Evolutionary conservation across 2,888 invertebrate species (phyloP), one percentile per base, ranked within the genome.

Genomic region (Trilocha varians): DNA sequence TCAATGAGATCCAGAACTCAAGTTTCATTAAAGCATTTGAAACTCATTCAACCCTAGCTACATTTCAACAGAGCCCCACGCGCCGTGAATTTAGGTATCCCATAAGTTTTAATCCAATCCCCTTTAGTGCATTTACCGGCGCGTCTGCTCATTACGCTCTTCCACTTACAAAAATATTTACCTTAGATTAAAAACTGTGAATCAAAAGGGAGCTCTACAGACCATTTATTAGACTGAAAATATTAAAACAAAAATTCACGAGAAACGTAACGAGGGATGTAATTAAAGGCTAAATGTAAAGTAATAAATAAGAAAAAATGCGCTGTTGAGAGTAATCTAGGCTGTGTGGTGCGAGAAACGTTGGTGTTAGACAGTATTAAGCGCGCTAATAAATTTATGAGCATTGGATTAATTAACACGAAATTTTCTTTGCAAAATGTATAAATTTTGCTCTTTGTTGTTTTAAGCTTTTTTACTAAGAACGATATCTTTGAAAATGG

Each of bases 301-400:
- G 25, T 25, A 25, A 5, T 25, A 25, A 25, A 25, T 25, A 25
- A 11, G 8, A 25, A 25, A 25, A 25, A 25, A 25, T 25, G 25
- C 25, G 25, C 25, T 2, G 25, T 25, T 11, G 25, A 25, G 25
- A 9, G 3, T 25, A 25, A 25, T 25, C 25, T 25, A 25, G 25
- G 25, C 25, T 9, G 25, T 25, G 11, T 25, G 25, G 8, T 5
- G 8, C 2, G 25, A 25, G 25, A 25, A 25, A 11, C 38, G 38
- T 25, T 9, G 32, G 13, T 33, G 13, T 18, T 38, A 33, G 17
- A 41, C 41, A 55, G 55, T 55, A 60, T 58, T 57, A 55, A 54
- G 52, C 50, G 47, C 43, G 42, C 53, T 59, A 63, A 65, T 61
- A 59, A 65, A 63, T 65, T 65, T 65, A 65, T 47, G 63, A 52